A percentile compares a stretch with the other conserved stretches of the same genome.
phyloP scores from a whole-genome alignment of 2,797 vertebrate species.

The Enteromius mattozi region DNA sequence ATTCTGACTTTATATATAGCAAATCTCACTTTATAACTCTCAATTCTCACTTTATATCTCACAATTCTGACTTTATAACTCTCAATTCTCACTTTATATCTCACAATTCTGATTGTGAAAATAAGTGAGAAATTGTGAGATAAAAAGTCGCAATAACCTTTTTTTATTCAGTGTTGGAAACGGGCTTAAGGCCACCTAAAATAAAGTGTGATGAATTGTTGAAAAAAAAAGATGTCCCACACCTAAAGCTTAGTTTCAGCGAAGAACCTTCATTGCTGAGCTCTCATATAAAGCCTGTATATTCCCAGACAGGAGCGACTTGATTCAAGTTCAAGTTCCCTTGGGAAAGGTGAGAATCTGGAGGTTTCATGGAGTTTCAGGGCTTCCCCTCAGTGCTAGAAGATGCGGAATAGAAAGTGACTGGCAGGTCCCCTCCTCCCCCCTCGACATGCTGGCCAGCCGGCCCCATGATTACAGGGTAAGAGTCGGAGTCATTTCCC shows the following conservation, averaged over 20 bases:
- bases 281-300: background rate
- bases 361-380: background rate
- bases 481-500: constrained; percentile 66
- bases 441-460: constrained; percentile 54
- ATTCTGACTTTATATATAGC: too few relatives aligned
- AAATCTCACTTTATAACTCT: too few relatives aligned
- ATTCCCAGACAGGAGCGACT: background rate
- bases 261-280: background rate
- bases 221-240: background rate
- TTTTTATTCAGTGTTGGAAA: too few relatives aligned
- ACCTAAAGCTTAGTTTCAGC: background rate
- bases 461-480: constrained; percentile 73
- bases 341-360: constrained; percentile 42
- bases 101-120: too few relatives aligned
- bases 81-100: too few relatives aligned
- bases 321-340: constrained; percentile 62
- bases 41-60: too few relatives aligned
- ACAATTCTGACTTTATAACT: too few relatives aligned
- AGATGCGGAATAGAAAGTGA: constrained; percentile 59
- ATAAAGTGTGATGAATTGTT: too few relatives aligned
- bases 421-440: constrained; percentile 20
- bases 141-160: too few relatives aligned
- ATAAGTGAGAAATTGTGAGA: too few relatives aligned
- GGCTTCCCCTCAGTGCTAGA: constrained; percentile 17
- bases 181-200: too few relatives aligned